These are phyloP conservation scores for Torymus aiolomorphi DNA, from an alignment of 2,888 invertebrate species.

Conservation along the genomic window DNA sequence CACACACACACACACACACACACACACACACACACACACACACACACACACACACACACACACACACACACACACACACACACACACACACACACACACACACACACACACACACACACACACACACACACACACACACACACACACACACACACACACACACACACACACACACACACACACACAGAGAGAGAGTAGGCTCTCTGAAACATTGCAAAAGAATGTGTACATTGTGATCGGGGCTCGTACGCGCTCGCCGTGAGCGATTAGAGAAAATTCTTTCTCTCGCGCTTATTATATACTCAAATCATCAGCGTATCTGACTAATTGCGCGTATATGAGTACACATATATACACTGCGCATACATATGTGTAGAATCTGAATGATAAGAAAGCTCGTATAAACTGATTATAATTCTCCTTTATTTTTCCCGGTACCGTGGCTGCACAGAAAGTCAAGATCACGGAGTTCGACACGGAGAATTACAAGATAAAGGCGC, in stretches of 20 bases:
- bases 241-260: background rate
- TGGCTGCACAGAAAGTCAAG: conserved; percentile 82
- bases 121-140: too few species aligned
- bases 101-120: too few species aligned
- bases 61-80: too few species aligned
- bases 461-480: conserved; percentile 91
- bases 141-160: too few species aligned
- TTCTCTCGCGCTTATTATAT: too few species aligned
- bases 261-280: background rate
- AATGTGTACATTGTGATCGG: conserved; percentile 29
- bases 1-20: too few species aligned
- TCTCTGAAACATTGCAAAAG: conserved; percentile 36
- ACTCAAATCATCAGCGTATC: conserved; percentile 12
- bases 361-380: background rate
- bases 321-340: background rate
- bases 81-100: too few species aligned
- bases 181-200: background rate
- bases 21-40: too few species aligned
- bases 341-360: too few species aligned
- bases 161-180: too few species aligned
- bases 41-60: too few species aligned
- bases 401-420: conserved; percentile 12
- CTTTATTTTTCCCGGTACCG: conserved; percentile 65
- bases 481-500: conserved; percentile 86
- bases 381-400: too few species aligned